Conservation (phyloP, 2,797 vertebrate genomes). For the Hydrocynus forskahlii region DNA sequence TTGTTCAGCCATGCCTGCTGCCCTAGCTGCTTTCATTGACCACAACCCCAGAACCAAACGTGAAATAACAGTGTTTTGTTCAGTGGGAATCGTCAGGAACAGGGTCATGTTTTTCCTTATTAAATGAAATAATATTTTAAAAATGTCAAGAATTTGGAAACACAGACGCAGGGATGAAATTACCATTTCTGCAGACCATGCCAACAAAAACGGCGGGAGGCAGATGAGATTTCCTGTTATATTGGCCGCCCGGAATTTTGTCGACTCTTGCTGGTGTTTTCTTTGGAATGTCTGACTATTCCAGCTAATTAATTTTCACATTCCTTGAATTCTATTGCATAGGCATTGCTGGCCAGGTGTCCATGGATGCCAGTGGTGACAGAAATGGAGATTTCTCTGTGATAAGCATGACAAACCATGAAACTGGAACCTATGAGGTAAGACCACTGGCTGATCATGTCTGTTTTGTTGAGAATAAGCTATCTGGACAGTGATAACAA, state of each 20-base stretch:
- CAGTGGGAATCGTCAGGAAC: conserved; percentile 64
- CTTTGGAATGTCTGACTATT: conserved; percentile 71
- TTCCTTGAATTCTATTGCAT: conserved; percentile 70
- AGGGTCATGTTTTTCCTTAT: conserved; percentile 74
- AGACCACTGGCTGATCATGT: conserved; percentile 54
- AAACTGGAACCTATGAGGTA: conserved; percentile 92
- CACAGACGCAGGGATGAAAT: conserved; percentile 82
- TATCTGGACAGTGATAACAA: neutral
- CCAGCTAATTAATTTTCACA: conserved; percentile 75
- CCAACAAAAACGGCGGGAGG: conserved; percentile 80
- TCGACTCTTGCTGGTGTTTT: conserved; percentile 75
- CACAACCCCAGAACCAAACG: conserved; percentile 53
- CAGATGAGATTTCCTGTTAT: conserved; percentile 83
- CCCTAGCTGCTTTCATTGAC: conserved; percentile 38
- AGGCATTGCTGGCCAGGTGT: conserved; percentile 97
- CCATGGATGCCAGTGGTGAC: conserved; percentile 93
- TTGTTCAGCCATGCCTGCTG: conserved; percentile 53
- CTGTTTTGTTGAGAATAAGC: conserved; percentile 9
- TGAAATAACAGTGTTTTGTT: conserved; percentile 64
- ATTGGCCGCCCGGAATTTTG: conserved; percentile 75
- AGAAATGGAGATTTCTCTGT: conserved; percentile 95
- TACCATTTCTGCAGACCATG: conserved; percentile 80
- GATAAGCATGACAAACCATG: conserved; percentile 89
- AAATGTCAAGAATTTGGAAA: conserved; percentile 87
- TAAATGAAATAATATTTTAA: conserved; percentile 79